A percentile compares a stretch with the other conserved stretches of the same genome.
Conservation (phyloP, 2,888 invertebrate species). For the Phalera bucephala region DNA sequence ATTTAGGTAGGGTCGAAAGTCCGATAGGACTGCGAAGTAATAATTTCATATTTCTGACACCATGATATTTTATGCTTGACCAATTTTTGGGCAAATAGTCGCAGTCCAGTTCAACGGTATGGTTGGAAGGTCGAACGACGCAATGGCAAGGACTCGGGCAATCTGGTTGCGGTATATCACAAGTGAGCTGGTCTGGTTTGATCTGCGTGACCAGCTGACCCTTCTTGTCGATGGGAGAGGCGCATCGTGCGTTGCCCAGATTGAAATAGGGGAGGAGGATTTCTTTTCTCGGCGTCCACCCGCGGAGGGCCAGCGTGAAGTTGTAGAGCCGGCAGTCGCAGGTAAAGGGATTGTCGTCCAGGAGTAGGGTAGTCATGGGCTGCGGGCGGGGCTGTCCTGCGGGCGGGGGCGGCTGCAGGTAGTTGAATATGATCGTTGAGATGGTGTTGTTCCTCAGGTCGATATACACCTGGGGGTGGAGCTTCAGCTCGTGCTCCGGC, state of each 20-base stretch:
- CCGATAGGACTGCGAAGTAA: too few relatives aligned
- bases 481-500: too few relatives aligned
- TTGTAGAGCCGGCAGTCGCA: conserved; percentile 45
- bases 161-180: conserved; percentile 1
- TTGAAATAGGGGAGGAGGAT: conserved; percentile 6
- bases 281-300: rapidly evolving
- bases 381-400: background rate
- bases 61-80: background rate
- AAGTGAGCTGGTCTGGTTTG: background rate
- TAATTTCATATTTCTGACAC: too few relatives aligned
- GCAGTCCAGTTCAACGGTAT: background rate
- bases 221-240: conserved; percentile 6
- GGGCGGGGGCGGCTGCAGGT: background rate
- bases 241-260: conserved; percentile 9
- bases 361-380: conserved; percentile 13
- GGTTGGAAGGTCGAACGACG: background rate
- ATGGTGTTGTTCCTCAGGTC: conserved; percentile 44
- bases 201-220: conserved; percentile 4
- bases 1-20: too few relatives aligned
- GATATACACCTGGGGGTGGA: too few relatives aligned
- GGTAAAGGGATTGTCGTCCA: conserved; percentile 41
- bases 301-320: conserved; percentile 11
- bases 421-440: conserved; percentile 3
- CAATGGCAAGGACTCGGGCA: conserved; percentile 1
- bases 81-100: background rate